Evolutionary conservation across 2,797 vertebrate genomes (phyloP).

Genomic region (Pseudomugil gertrudae): DNA sequence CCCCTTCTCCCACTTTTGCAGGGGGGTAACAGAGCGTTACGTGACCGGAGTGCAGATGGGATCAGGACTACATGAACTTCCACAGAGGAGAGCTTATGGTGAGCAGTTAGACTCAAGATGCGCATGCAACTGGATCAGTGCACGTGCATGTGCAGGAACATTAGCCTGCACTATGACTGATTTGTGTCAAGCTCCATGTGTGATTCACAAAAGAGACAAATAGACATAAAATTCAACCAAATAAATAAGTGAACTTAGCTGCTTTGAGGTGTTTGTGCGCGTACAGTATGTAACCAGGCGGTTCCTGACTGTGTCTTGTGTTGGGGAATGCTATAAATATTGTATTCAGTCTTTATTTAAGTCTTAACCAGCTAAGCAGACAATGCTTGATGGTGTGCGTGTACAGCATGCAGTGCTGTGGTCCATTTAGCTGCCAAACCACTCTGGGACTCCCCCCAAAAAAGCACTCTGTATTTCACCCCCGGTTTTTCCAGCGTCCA

Average conservation of each 20-base stretch:
- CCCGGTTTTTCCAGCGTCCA: constrained; percentile 74
- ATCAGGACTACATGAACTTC: constrained; percentile 60
- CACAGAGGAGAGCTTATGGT: constrained; percentile 54
- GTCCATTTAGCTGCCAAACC: constrained; percentile 78
- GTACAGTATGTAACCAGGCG: constrained; percentile 17
- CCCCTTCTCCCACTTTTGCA: constrained; percentile 60
- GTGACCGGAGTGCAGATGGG: constrained; percentile 82
- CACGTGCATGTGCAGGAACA: constrained; percentile 32
- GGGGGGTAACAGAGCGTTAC: constrained; percentile 73
- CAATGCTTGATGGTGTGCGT: constrained; percentile 80
- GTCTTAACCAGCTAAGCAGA: constrained; percentile 64
- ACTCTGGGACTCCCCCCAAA: constrained; percentile 71
- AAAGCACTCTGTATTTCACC: constrained; percentile 78
- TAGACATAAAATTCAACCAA: background rate
- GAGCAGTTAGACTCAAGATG: constrained; percentile 24
- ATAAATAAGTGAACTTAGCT: background rate
- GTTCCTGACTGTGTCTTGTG: constrained; percentile 81
- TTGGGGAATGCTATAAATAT: constrained; percentile 66
- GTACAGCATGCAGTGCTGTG: constrained; percentile 79
- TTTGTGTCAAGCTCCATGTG: background rate
- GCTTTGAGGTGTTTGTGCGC: constrained; percentile 2
- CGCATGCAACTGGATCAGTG: constrained; percentile 28
- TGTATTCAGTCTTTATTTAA: constrained; percentile 65
- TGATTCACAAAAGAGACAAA: background rate
- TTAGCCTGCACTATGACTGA: background rate